A percentile compares a stretch with the other conserved stretches of the same genome.
phyloP scores from a whole-genome alignment of 2,888 invertebrate species.

The Glyphotaelius pellucidus region DNA sequence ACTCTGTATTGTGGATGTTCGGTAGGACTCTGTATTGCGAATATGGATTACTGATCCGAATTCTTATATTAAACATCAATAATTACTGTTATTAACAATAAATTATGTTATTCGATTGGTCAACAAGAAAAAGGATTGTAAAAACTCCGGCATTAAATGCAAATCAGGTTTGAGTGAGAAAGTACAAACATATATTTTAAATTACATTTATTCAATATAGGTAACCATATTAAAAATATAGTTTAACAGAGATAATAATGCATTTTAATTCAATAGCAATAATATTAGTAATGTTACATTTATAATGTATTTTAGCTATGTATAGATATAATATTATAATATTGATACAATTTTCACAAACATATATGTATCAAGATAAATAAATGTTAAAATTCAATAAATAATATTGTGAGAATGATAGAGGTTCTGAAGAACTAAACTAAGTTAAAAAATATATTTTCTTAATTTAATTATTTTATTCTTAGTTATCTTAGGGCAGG shows the following conservation, averaged over 20 bases:
- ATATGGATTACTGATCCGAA: too few relatives aligned
- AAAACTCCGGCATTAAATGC: too few relatives aligned
- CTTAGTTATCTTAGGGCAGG: background rate
- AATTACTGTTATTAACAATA: too few relatives aligned
- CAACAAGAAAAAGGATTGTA: too few relatives aligned
- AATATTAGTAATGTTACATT: background rate
- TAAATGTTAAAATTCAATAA: background rate
- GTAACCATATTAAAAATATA: background rate
- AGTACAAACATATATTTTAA: background rate
- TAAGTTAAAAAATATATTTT: background rate
- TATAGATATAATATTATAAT: background rate
- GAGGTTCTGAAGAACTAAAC: background rate
- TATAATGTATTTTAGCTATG: background rate
- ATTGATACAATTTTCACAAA: background rate
- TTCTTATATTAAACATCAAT: too few relatives aligned
- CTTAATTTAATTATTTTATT: background rate
- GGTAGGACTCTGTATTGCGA: too few relatives aligned
- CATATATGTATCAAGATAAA: background rate
- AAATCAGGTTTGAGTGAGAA: background rate
- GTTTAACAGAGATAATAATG: background rate
- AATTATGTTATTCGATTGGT: too few relatives aligned
- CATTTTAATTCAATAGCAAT: background rate
- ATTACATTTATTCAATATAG: background rate
- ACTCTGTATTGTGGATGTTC: too few relatives aligned
- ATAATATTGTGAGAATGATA: background rate